Conservation (phyloP, 1,140 invertebrate genomes). For the Nymphalis io region DNA sequence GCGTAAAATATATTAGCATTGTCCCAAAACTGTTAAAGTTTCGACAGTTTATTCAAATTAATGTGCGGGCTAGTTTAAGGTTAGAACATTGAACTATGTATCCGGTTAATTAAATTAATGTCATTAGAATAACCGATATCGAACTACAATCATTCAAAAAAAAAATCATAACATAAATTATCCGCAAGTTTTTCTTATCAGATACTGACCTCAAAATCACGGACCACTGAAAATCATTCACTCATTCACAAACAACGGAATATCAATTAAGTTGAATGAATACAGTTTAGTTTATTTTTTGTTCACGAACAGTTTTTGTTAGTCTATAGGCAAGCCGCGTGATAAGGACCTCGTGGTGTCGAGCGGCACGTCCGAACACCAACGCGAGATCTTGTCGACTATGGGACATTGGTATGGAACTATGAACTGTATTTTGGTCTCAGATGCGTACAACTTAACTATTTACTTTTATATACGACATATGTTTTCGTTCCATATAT, state of each 20-base stretch:
- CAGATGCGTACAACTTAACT: constrained; percentile 29
- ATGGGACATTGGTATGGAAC: constrained; percentile 26
- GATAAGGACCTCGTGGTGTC: constrained; percentile 39
- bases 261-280: constrained; percentile 21
- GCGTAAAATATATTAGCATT: background rate
- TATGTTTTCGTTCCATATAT: constrained; percentile 21
- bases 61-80: constrained; percentile 48
- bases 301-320: constrained; percentile 36
- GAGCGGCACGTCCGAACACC: constrained; percentile 53
- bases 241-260: constrained; percentile 42
- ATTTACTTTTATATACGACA: constrained; percentile 29
- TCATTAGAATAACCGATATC: constrained; percentile 13
- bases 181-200: constrained; percentile 9
- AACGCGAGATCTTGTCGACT: constrained; percentile 59
- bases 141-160: constrained; percentile 1
- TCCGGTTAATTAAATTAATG: constrained; percentile 32
- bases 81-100: constrained; percentile 49
- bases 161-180: background rate
- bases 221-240: constrained; percentile 64
- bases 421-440: constrained; percentile 17
- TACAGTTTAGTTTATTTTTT: constrained; percentile 28
- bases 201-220: constrained; percentile 63
- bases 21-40: constrained; percentile 9
- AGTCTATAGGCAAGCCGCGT: constrained; percentile 47
- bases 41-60: constrained; percentile 40